Evolutionary conservation across 2,113 vertebrate species (phyloP).

Genomic region (Cinclus cinclus): DNA sequence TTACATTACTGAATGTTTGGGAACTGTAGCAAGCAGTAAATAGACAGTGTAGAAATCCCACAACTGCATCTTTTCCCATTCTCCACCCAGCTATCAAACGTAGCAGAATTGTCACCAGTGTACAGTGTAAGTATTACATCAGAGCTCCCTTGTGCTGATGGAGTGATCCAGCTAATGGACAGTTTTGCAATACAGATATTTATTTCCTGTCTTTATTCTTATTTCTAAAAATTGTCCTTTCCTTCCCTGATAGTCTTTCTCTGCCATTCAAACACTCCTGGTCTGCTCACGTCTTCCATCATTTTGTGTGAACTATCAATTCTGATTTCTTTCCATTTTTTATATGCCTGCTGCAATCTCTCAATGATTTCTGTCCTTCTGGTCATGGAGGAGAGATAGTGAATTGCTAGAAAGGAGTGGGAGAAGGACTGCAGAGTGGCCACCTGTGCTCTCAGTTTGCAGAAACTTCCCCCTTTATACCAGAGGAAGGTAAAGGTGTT

Average conservation of each 20-base stretch:
- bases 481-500: neutral
- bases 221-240: neutral
- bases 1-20: neutral
- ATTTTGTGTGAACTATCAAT: neutral
- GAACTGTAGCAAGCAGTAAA: neutral
- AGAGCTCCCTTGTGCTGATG: neutral
- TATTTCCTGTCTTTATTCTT: neutral
- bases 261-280: neutral
- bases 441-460: neutral
- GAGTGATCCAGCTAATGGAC: neutral
- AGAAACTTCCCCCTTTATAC: neutral
- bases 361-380: neutral
- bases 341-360: neutral
- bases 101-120: neutral
- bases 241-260: neutral
- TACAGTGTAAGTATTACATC: neutral
- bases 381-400: neutral
- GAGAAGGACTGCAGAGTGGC: neutral
- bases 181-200: neutral
- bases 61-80: neutral
- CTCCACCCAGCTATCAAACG: neutral
- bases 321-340: neutral
- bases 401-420: neutral
- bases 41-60: neutral
- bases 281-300: neutral